phyloP scores from a whole-genome alignment of 1,140 invertebrate species.

The Acyrthosiphon pisum region DNA sequence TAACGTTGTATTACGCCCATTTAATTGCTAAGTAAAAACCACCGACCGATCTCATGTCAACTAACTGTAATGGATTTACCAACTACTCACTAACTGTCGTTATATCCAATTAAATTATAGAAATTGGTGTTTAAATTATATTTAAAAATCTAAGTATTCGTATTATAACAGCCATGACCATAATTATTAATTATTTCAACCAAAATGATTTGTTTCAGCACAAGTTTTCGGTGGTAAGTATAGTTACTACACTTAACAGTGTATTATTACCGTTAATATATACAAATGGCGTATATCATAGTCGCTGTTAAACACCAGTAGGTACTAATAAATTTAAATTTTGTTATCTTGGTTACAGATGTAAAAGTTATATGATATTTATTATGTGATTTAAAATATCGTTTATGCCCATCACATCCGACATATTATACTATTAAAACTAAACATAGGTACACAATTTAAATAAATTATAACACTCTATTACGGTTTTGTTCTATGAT shows the following conservation, averaged over 20 bases:
- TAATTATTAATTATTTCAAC: neutral
- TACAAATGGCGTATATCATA: neutral
- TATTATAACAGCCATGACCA: neutral
- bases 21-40: neutral
- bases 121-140: neutral
- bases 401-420: neutral
- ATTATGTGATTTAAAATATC: neutral
- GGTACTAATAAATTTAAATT: neutral
- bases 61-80: neutral
- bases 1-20: neutral
- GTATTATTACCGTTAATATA: too few relatives aligned
- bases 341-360: neutral
- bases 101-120: neutral
- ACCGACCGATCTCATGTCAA: neutral
- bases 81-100: neutral
- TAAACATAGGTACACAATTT: neutral
- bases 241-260: too few relatives aligned
- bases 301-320: neutral
- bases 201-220: neutral
- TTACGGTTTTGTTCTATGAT: neutral
- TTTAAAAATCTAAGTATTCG: neutral
- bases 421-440: neutral
- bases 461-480: neutral
- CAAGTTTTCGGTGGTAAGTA: neutral
- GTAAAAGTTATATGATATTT: neutral